Evolutionary conservation across 2,888 invertebrate genomes (phyloP).

Genomic region (Tethea ocularis): DNA sequence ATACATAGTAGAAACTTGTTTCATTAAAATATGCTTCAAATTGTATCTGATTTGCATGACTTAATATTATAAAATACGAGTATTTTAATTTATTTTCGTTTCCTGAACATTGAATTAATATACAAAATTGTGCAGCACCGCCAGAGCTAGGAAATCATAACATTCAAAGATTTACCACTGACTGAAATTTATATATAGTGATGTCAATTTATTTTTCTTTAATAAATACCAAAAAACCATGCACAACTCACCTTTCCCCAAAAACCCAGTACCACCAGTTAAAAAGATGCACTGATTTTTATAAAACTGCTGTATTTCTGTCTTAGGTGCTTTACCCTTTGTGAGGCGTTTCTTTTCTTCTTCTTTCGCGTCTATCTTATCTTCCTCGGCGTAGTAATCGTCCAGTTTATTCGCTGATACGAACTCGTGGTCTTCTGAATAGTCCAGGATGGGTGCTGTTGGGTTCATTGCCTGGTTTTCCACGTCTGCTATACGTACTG

Average conservation of each 20-base stretch:
- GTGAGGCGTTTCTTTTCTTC: constrained; percentile 71
- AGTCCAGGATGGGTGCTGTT: constrained; percentile 71
- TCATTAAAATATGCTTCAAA: too few relatives aligned
- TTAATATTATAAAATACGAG: too few relatives aligned
- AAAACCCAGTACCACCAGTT: constrained; percentile 77
- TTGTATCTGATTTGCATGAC: too few relatives aligned
- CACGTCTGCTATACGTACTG: constrained; percentile 59
- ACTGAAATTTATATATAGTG: too few relatives aligned
- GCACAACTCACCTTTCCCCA: constrained; percentile 74
- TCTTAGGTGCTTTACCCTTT: constrained; percentile 70
- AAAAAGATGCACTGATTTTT: constrained; percentile 75
- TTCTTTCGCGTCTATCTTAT: constrained; percentile 72
- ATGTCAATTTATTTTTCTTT: neutral
- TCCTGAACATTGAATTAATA: too few relatives aligned
- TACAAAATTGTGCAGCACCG: too few relatives aligned
- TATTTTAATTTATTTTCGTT: too few relatives aligned
- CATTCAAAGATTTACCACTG: too few relatives aligned
- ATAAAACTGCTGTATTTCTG: constrained; percentile 70
- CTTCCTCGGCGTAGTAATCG: constrained; percentile 77
- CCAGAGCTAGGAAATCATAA: too few relatives aligned
- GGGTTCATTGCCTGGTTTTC: constrained; percentile 75
- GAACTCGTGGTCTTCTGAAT: constrained; percentile 81
- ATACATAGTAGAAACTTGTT: too few relatives aligned
- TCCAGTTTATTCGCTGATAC: constrained; percentile 73
- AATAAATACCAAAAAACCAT: constrained; percentile 18